A percentile compares a stretch with the other conserved stretches of the same genome.
Evolutionary conservation across 2,888 invertebrate genomes (phyloP).

Genomic region (Prosapia bicincta): DNA sequence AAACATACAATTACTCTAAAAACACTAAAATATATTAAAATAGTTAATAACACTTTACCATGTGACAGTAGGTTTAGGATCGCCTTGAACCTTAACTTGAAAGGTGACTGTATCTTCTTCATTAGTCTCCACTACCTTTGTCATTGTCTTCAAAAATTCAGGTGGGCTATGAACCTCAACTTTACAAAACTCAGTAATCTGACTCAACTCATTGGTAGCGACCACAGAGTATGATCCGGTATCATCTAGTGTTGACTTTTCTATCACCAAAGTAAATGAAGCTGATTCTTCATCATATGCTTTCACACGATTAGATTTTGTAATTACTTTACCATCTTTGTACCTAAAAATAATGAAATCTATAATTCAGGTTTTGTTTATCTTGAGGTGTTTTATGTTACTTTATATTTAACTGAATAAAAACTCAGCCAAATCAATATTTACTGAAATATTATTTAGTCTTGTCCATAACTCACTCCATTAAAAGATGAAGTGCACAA

Average conservation of each 20-base stretch:
- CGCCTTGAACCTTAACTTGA: slow-evolving; percentile 73
- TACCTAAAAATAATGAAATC: slow-evolving; percentile 50
- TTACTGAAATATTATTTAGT: too few species aligned
- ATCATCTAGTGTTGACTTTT: slow-evolving; percentile 70
- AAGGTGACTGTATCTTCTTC: slow-evolving; percentile 75
- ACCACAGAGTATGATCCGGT: slow-evolving; percentile 84
- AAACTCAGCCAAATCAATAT: background rate
- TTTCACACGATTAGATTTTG: slow-evolving; percentile 60
- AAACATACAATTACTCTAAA: too few species aligned
- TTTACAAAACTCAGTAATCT: slow-evolving; percentile 89
- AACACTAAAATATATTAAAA: too few species aligned
- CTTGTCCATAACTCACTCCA: too few species aligned
- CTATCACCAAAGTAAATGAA: slow-evolving; percentile 65
- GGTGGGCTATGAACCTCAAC: slow-evolving; percentile 81
- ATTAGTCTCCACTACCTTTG: slow-evolving; percentile 62
- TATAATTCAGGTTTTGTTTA: too few species aligned
- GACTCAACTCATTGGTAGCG: slow-evolving; percentile 82
- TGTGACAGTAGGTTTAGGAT: slow-evolving; percentile 76
- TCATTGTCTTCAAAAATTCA: slow-evolving; percentile 65
- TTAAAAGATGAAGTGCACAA: too few species aligned
- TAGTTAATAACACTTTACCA: slow-evolving; percentile 56
- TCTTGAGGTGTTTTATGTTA: too few species aligned
- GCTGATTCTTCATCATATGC: slow-evolving; percentile 68
- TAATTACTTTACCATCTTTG: slow-evolving; percentile 80
- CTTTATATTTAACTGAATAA: too few species aligned